Evolutionary conservation across 2,888 invertebrate species (phyloP), one percentile per base, ranked within the genome.

Genomic region (Microplitis deprimator): DNA sequence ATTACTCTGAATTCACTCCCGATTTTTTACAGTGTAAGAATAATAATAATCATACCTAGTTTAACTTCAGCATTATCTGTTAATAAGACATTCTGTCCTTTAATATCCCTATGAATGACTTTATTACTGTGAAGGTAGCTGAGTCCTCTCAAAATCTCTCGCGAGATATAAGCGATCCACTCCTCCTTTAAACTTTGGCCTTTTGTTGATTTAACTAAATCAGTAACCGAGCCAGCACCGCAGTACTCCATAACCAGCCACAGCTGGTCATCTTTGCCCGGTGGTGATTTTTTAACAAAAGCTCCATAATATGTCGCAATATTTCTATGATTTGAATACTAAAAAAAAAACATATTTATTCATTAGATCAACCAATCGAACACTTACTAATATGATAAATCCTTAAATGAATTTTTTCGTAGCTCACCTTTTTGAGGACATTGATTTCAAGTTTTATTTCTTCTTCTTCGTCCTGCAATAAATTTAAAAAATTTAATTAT

Each of bases 161-260:
- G 93, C 90, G 98, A 98, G 85, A 99, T 98, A 90, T 99, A 99
- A 77, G 99, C 98, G 90, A 99, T 99, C 99, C 99, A 99, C 91
- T 99, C 99, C 91, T 99, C 99, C 91, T 98, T 99, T 84, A 99
- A 92, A 82, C 96, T 96, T 90, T 97, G 98, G 74, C 98, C 98
- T 92, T 99, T 99, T 81, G 98, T 99, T 81, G 98, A 98, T 92
- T 99, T 99, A 75, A 99, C 99, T 89, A 99, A 93, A 92, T 99
- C 99, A 82, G 99, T 99, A 78, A 99, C 98, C 76, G 98, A 98
- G 79, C 97, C 94, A 90, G 98, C 99, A 85, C 99, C 99, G 92
- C 99, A 99, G 90, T 99, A 99, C 91, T 99, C 99, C 99, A 99
- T 99, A 79, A 99, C 99, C 90, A 99, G 92, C 99, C 99, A 99